Percentiles rank a stretch among this genome's conserved stretches.
Evolutionary conservation across 2,113 vertebrate species (phyloP).

Genomic region (Sapayoa aenigma): DNA sequence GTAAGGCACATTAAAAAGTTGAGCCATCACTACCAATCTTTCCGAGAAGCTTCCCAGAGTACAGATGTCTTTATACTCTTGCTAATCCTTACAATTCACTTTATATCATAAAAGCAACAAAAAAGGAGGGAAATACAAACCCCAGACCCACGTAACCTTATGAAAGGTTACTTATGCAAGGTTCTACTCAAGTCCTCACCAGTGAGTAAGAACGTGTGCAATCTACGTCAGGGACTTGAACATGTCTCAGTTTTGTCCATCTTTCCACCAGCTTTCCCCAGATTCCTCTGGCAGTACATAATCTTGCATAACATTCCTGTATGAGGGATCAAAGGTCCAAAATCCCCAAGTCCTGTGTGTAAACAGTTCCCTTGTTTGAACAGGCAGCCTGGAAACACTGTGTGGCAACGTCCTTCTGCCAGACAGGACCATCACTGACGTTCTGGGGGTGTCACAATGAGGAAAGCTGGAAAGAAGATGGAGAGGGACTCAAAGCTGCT

Average conservation of each 20-base stretch:
- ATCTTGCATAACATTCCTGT: background rate
- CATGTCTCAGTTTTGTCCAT: background rate
- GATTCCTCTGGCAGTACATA: background rate
- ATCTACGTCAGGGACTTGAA: background rate
- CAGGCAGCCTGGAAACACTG: background rate
- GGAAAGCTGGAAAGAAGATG: background rate
- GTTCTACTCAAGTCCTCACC: background rate
- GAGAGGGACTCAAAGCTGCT: background rate
- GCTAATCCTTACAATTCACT: background rate
- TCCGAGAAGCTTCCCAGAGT: background rate
- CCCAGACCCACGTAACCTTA: background rate
- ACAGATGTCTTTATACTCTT: background rate
- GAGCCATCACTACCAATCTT: background rate
- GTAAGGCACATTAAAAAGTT: background rate
- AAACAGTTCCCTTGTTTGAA: background rate
- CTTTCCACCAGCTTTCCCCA: background rate
- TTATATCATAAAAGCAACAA: background rate
- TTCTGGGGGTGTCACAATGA: background rate
- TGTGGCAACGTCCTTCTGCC: background rate
- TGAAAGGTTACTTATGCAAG: background rate
- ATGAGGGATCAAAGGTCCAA: background rate
- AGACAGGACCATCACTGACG: background rate
- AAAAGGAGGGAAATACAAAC: background rate
- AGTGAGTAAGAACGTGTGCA: background rate
- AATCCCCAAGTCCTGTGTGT: background rate